These are phyloP conservation scores for Borostomias antarcticus DNA, from an alignment of 2,797 vertebrate genomes.

Conservation along the genomic window DNA sequence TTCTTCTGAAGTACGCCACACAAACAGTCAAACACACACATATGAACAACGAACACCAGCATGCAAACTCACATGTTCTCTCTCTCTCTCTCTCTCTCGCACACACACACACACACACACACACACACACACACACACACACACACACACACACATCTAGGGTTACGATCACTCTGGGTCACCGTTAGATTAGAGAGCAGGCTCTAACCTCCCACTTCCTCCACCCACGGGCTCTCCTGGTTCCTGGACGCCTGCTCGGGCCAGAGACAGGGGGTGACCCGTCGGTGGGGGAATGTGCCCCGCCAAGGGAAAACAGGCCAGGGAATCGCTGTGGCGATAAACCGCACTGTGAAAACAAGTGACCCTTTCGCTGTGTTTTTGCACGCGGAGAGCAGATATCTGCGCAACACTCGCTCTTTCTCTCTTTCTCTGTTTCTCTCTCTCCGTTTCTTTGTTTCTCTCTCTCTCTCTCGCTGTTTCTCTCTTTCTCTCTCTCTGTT, in stretches of 20 bases:
- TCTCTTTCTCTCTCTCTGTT: not conserved
- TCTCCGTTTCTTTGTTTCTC: constrained; percentile 2
- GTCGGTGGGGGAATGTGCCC: constrained; percentile 55
- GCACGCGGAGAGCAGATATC: constrained; percentile 30
- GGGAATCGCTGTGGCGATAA: constrained; percentile 46
- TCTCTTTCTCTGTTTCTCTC: constrained; percentile 13
- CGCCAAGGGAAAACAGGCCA: constrained; percentile 37
- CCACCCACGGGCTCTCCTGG: constrained; percentile 28
- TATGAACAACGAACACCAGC: not conserved
- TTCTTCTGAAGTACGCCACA: not conserved
- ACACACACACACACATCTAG: constrained; percentile 12
- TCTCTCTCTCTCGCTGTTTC: constrained; percentile 5
- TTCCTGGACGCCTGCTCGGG: not conserved
- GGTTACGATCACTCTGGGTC: no score
- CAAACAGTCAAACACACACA: constrained; percentile 15
- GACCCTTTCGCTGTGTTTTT: constrained; percentile 45
- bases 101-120: constrained; percentile 23
- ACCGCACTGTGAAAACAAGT: constrained; percentile 57
- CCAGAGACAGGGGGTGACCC: constrained; percentile 45
- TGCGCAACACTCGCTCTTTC: constrained; percentile 11
- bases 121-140: constrained; percentile 37
- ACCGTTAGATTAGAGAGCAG: constrained; percentile 57
- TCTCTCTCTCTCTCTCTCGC: not conserved
- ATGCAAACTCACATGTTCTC: constrained; percentile 15
- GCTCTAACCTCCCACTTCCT: constrained; percentile 20